Percentiles rank a stretch among this genome's conserved stretches.
These are phyloP conservation scores for Haplotaxodon microlepis DNA, from an alignment of 2,113 vertebrate genomes.

Conservation along the genomic window DNA sequence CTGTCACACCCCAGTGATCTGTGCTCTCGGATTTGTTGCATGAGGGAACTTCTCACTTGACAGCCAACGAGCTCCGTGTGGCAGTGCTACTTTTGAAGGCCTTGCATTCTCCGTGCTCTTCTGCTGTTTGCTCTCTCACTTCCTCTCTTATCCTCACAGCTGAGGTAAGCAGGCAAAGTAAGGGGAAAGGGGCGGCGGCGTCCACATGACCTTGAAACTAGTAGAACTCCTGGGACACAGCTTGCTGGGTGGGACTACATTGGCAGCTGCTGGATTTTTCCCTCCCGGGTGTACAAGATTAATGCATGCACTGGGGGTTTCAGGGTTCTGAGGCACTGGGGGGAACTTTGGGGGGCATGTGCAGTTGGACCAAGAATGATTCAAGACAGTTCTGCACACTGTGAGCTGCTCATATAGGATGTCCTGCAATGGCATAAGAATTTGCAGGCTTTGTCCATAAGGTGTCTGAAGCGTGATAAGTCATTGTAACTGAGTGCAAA, in stretches of 20 bases:
- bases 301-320: slow-evolving; percentile 49
- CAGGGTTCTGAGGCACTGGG: slow-evolving; percentile 3
- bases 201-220: slow-evolving; percentile 73
- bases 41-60: neutral
- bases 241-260: slow-evolving; percentile 65
- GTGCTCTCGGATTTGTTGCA: neutral
- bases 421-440: neutral
- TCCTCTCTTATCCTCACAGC: slow-evolving; percentile 20
- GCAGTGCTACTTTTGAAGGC: slow-evolving; percentile 14
- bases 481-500: neutral
- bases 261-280: slow-evolving; percentile 67
- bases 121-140: neutral
- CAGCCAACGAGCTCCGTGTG: neutral
- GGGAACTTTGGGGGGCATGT: neutral
- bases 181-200: slow-evolving; percentile 31
- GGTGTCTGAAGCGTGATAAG: neutral
- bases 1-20: slow-evolving; percentile 30
- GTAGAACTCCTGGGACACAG: slow-evolving; percentile 64
- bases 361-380: slow-evolving; percentile 2
- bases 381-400: neutral
- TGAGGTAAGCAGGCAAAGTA: slow-evolving; percentile 27
- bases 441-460: neutral
- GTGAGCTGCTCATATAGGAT: neutral
- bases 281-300: slow-evolving; percentile 52
- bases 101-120: neutral